Evolutionary conservation across 2,113 vertebrate species (phyloP).

Genomic region (Onychostoma macrolepis): DNA sequence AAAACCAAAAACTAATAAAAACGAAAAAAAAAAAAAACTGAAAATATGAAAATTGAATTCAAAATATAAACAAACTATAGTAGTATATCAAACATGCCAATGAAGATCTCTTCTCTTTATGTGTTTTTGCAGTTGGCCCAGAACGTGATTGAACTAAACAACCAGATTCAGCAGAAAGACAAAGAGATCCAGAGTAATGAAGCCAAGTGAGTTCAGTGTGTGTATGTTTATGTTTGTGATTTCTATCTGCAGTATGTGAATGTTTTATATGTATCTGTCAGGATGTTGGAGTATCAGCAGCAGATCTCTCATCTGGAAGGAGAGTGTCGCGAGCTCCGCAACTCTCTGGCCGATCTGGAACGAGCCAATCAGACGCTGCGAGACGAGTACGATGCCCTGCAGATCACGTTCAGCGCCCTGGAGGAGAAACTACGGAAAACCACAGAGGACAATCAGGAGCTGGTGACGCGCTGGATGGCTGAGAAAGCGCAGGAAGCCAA

Average conservation of each 20-base stretch:
- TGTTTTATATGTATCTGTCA: conserved; percentile 57
- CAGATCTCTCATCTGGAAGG: conserved; percentile 85
- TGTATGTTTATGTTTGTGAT: not conserved
- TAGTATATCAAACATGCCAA: too few relatives aligned
- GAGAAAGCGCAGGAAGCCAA: conserved; percentile 98
- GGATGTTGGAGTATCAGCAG: conserved; percentile 89
- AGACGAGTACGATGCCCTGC: conserved; percentile 96
- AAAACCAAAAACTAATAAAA: not conserved
- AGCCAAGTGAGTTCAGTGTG: conserved; percentile 84
- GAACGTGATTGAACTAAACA: conserved; percentile 94
- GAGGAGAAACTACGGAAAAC: conserved; percentile 96
- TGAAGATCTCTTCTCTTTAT: not conserved
- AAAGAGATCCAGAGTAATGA: conserved; percentile 93
- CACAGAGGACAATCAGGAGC: conserved; percentile 95
- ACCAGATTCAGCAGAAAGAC: conserved; percentile 95
- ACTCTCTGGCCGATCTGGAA: conserved; percentile 88
- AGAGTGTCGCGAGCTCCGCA: conserved; percentile 86
- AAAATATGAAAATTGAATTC: not conserved
- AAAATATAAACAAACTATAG: not conserved
- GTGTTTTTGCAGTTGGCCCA: conserved; percentile 84
- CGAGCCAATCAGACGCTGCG: conserved; percentile 94
- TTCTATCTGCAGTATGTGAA: not conserved
- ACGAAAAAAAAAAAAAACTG: not conserved
- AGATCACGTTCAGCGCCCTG: conserved; percentile 95
- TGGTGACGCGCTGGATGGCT: conserved; percentile 97